Percentiles rank a stretch among this genome's conserved stretches.
These are phyloP conservation scores for Tethea ocularis DNA, from an alignment of 2,888 invertebrate genomes.

Conservation along the genomic window DNA sequence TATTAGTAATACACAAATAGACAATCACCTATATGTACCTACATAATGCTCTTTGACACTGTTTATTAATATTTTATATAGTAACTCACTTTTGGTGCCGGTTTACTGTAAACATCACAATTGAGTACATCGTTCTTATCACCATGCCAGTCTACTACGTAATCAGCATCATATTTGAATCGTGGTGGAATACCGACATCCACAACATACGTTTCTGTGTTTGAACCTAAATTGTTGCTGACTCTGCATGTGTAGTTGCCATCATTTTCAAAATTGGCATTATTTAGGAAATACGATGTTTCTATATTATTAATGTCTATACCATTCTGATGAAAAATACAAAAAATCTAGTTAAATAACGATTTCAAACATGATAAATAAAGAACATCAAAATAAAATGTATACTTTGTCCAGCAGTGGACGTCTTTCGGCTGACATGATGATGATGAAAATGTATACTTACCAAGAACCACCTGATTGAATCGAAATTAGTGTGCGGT, in stretches of 20 bases:
- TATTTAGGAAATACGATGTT: background rate
- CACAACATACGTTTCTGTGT: conserved; percentile 29
- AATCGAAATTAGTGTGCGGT: background rate
- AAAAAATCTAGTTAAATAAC: background rate
- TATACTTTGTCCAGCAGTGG: no score
- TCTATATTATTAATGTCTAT: background rate
- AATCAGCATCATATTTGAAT: conserved; percentile 1
- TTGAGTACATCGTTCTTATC: conserved; percentile 3
- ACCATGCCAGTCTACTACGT: background rate
- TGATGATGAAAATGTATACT: no score
- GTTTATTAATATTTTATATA: background rate
- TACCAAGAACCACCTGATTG: conserved; percentile 1
- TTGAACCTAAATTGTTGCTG: conserved; percentile 24
- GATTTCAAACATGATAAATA: no score
- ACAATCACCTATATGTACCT: no score
- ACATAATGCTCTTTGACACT: no score
- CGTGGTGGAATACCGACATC: conserved; percentile 27
- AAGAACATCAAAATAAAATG: no score
- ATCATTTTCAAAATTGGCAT: conserved; percentile 10
- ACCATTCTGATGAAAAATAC: background rate
- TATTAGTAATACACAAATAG: no score
- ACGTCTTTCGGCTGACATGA: no score
- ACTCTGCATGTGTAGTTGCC: conserved; percentile 39
- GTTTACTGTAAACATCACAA: conserved; percentile 21
- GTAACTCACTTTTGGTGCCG: conserved; percentile 22